Conservation (phyloP, 53 echinoderm and acorn worm species). For the Glandiceps talaboti region DNA sequence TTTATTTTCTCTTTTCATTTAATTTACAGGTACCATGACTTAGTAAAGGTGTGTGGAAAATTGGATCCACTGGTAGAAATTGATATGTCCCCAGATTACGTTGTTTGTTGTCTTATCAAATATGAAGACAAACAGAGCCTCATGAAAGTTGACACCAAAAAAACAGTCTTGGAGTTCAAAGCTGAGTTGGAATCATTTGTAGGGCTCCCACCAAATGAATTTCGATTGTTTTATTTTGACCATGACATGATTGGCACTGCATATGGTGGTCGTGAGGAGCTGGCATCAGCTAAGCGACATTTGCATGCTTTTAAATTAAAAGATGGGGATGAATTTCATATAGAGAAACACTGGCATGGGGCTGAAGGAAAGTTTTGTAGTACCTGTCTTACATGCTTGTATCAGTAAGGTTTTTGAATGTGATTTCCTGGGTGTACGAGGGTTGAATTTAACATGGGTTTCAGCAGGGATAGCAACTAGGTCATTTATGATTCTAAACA, state of each 20-base stretch:
- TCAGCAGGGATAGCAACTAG: too few species aligned
- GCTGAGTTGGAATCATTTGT: constrained; percentile 31
- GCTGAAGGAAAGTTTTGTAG: too few species aligned
- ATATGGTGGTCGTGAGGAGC: not conserved
- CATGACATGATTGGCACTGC: not conserved
- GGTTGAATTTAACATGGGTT: too few species aligned
- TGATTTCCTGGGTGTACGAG: too few species aligned
- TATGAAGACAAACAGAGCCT: constrained; percentile 22
- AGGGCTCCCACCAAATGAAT: constrained; percentile 20
- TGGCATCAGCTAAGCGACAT: constrained; percentile 5
- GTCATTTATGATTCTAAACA: too few species aligned
- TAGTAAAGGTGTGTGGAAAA: constrained; percentile 32
- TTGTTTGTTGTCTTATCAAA: constrained; percentile 26
- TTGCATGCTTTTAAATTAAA: constrained; percentile 29
- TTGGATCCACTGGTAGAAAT: constrained; percentile 46
- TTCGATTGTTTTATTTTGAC: constrained; percentile 17
- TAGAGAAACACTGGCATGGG: too few species aligned
- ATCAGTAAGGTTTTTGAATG: too few species aligned
- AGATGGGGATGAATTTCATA: constrained; percentile 38
- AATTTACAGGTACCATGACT: constrained; percentile 57
- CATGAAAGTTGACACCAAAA: constrained; percentile 28
- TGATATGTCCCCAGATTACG: constrained; percentile 26
- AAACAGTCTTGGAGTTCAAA: constrained; percentile 42
- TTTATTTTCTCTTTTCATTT: too few species aligned
- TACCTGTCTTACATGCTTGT: too few species aligned